Base-by-base conservation (phyloP, 1,140 invertebrate species). In the Nasonia longicornis region DNA sequence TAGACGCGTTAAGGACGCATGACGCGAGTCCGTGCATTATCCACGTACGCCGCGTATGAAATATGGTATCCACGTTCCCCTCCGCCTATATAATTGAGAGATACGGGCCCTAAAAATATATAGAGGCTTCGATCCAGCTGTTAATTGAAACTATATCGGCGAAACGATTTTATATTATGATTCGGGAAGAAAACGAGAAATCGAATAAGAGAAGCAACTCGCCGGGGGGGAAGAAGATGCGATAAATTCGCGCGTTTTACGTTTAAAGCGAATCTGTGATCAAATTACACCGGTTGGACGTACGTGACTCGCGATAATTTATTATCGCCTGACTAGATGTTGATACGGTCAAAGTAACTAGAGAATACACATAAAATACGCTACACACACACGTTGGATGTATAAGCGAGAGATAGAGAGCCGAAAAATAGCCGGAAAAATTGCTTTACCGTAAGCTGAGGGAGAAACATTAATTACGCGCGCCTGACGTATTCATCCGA, bases 1-100 rank as follows among this genome's bases (percentile, higher is more conserved):
- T 42, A 42, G 69, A 71, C 35, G 69, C 20, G 69, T n/a, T 71
- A 71, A 71, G 69, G 35, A 71, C 69, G 69, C 69, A 71, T 71
- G 69, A 71, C 69, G 69, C 69, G 69, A 71, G 22, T 7, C 66
- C 52, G 52, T 42, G 38, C 8, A 42, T 42, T 42, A 42, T 42
- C 11, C 8, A 35, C 48, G 14, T 52, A 14, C 10, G 14, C 16
- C 12, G 14, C 45, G 3, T 48, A 14, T 16, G 2, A 16, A 48
- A 48, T 48, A 48, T 48, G 45, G 45, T 16, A 16, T 48, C 0
- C 45, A 3, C 45, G 12, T 48, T 48, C 45, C 4, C 12, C 3
- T 16, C 45, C 4, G 14, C 45, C 12, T 48, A 16, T 48, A 16
- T 48, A 48, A 48, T 48, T 48, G 45, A 48, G 45, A 48, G 45